Evolutionary conservation across 2,888 invertebrate genomes (phyloP).

Genomic region (Plemyria rubiginata): DNA sequence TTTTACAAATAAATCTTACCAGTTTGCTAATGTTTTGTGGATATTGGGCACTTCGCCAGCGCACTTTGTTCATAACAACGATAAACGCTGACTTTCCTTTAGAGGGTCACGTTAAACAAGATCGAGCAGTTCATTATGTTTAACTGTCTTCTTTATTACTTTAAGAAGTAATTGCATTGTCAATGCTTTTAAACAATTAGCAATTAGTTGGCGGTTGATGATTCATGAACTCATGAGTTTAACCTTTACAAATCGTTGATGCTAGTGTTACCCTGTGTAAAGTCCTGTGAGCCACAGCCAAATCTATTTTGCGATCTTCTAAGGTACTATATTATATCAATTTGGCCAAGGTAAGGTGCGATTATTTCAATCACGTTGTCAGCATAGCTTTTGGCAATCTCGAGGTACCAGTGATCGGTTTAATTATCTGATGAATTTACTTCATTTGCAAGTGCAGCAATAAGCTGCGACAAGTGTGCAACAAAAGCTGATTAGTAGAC

Average conservation of each 20-base stretch:
- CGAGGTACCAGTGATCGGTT: slow-evolving; percentile 13
- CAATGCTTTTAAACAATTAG: slow-evolving; percentile 11
- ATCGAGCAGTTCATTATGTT: slow-evolving; percentile 11
- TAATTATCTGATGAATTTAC: slow-evolving; percentile 20
- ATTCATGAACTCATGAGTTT: slow-evolving; percentile 2
- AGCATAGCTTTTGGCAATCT: slow-evolving; percentile 25
- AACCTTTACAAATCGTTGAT: slow-evolving; percentile 10
- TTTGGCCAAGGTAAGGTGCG: slow-evolving; percentile 27
- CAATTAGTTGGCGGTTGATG: not conserved
- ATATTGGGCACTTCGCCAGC: slow-evolving; percentile 27
- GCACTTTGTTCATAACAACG: slow-evolving; percentile 15
- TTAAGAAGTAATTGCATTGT: slow-evolving; percentile 17
- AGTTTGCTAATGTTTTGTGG: slow-evolving; percentile 5
- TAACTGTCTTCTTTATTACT: slow-evolving; percentile 11
- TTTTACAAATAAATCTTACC: slow-evolving; percentile 16
- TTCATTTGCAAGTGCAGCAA: slow-evolving; percentile 2
- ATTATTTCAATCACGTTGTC: slow-evolving; percentile 14
- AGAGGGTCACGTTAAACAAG: slow-evolving; percentile 4
- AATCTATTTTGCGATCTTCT: slow-evolving; percentile 14
- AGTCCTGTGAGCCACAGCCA: slow-evolving; percentile 7
- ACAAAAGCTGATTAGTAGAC: no score
- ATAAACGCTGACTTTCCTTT: slow-evolving; percentile 18
- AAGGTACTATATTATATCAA: slow-evolving; percentile 7
- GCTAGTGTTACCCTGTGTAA: slow-evolving; percentile 5
- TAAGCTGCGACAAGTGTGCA: no score